Evolutionary conservation across 2,888 invertebrate species (phyloP), one percentile per base, ranked within the genome.

Genomic region (Lingula anatina): DNA sequence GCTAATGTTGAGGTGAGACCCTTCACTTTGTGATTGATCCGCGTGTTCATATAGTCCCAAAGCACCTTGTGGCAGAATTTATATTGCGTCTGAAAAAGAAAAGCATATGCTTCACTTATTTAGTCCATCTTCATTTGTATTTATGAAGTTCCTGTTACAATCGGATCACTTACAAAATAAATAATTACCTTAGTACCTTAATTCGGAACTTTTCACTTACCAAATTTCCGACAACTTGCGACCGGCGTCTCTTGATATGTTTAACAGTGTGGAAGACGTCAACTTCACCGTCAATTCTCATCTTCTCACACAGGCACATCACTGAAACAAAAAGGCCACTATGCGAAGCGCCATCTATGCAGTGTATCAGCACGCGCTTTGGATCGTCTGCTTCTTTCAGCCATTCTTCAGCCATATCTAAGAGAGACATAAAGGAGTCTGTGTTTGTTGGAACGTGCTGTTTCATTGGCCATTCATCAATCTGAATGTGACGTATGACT

Each of bases 191-290:
- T 39, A 20, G n/a, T n/a, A n/a, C n/a, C n/a, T n/a, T n/a, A n/a
- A n/a, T n/a, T n/a, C n/a, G n/a, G n/a, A n/a, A n/a, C n/a, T n/a
- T n/a, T 5, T 5, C 25, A 53, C 64, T 65, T 59, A 72, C 72
- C 61, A 67, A 49, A 5, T 60, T 57, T 46, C 60, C 62, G 20
- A 75, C 53, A 36, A 71, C 63, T 49, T 71, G 73, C 3, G 57
- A 54, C 23, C 75, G 53, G 15, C 70, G 55, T 36, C 63, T 52
- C 55, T 75, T 76, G 49, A 73, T 55, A 51, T 69, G 66, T 51
- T 71, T 73, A 36, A 75, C 54, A n/a, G 68, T 66, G 53, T 73
- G 72, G 57, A 66, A 73, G 26, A 75, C 61, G 53, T 75, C 73
- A 2, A 71, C 68, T 40, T 67, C 61, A 5, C 58, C 60, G n/a